A percentile compares a stretch with the other conserved stretches of the same genome.
These are phyloP conservation scores for Myotis brandtii DNA, from an alignment of 2,113 vertebrate species.

Conservation along the genomic window DNA sequence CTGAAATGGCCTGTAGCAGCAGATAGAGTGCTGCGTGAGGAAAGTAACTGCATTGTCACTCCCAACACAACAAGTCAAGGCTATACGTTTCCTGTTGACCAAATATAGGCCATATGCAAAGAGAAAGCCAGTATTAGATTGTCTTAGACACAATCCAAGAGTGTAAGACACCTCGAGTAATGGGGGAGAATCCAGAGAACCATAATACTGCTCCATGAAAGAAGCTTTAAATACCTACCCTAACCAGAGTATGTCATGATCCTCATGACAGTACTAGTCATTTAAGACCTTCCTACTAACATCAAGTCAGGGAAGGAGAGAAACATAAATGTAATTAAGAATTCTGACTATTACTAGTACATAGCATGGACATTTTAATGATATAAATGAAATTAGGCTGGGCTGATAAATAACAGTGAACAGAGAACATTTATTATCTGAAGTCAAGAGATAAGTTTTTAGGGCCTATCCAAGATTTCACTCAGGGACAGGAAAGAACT, in stretches of 20 bases:
- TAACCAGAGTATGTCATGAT: not conserved
- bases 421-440: not conserved
- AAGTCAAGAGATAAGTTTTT: not conserved
- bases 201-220: not conserved
- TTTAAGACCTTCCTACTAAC: not conserved
- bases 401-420: not conserved
- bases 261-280: not conserved
- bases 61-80: not conserved
- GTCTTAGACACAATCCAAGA: not conserved
- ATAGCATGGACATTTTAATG: not conserved
- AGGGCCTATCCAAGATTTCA: not conserved
- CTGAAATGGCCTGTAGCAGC: not conserved
- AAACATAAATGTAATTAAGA: not conserved
- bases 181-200: not conserved
- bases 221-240: not conserved
- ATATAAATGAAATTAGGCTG: not conserved
- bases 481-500: not conserved
- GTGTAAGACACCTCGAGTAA: rapidly evolving
- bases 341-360: not conserved
- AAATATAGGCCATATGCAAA: not conserved
- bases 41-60: not conserved
- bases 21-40: not conserved
- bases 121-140: not conserved
- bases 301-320: not conserved
- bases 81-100: not conserved